phyloP scores from a whole-genome alignment of 2,797 vertebrate species.

The Sus cebifrons region DNA sequence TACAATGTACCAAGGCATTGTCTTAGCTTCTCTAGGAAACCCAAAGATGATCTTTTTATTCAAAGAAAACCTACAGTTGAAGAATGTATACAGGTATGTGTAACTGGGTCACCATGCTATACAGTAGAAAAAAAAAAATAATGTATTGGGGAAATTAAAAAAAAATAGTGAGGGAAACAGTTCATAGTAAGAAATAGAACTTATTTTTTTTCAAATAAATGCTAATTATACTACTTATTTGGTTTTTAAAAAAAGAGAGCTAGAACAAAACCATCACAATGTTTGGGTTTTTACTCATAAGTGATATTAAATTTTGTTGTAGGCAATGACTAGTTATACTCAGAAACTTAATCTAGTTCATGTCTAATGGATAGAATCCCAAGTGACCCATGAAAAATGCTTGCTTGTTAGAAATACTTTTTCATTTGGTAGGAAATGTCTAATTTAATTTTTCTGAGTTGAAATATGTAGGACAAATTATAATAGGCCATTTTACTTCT shows the following conservation, averaged over 20 bases:
- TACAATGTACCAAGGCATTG: not conserved
- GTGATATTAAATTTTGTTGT: not conserved
- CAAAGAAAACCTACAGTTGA: not conserved
- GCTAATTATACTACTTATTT: not conserved
- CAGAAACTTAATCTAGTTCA: conserved; percentile 50
- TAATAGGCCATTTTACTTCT: conserved; percentile 31
- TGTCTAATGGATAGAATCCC: not conserved
- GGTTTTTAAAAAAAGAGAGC: conserved; percentile 7
- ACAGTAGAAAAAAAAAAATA: too few species aligned
- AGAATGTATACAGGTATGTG: too few species aligned
- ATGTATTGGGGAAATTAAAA: too few species aligned
- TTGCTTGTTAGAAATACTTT: conserved; percentile 74
- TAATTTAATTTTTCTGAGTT: conserved; percentile 75
- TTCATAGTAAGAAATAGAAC: not conserved
- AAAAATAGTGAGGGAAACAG: not conserved
- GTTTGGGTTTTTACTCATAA: not conserved
- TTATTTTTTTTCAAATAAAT: conserved; percentile 47
- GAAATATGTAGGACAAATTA: conserved; percentile 72
- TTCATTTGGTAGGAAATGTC: conserved; percentile 78
- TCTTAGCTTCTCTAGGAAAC: not conserved
- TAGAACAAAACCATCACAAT: not conserved
- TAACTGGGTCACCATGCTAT: too few species aligned
- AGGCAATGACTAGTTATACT: not conserved
- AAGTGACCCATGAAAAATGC: conserved; percentile 52
- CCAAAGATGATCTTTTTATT: not conserved